These are phyloP conservation scores for Setophaga kirtlandii DNA, from an alignment of 2,113 vertebrate genomes.

Conservation along the genomic window DNA sequence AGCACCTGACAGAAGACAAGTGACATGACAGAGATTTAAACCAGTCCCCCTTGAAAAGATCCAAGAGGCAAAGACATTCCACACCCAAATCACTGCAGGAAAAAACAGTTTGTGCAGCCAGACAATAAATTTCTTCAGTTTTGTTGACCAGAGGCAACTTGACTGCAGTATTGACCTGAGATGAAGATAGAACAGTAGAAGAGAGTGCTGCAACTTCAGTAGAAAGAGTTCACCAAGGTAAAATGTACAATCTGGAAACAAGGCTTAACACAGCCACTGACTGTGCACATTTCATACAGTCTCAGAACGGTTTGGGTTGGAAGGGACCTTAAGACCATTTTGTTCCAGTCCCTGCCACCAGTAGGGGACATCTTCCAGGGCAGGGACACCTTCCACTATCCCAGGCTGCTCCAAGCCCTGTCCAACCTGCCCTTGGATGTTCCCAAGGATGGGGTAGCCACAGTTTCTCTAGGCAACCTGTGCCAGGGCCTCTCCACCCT, in stretches of 20 bases:
- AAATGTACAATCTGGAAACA: not conserved
- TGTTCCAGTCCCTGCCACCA: not conserved
- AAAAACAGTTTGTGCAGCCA: not conserved
- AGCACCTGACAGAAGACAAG: not conserved
- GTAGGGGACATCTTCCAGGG: not conserved
- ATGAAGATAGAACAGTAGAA: not conserved
- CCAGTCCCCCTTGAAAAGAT: not conserved
- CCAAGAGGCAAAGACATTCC: not conserved
- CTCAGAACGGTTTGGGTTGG: not conserved
- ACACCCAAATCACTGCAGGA: not conserved
- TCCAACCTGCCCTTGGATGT: fast-evolving
- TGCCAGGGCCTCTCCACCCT: not conserved
- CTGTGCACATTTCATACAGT: not conserved
- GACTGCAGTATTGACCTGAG: not conserved
- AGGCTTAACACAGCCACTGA: not conserved
- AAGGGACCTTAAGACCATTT: not conserved
- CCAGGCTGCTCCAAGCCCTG: not conserved
- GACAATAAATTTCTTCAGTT: not conserved
- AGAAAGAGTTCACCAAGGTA: not conserved
- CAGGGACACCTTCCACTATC: not conserved
- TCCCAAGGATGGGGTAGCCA: not conserved
- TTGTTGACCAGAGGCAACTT: not conserved
- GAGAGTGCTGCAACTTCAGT: not conserved
- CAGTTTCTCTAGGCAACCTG: not conserved
- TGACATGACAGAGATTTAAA: not conserved